Percentiles rank a stretch among this genome's conserved stretches.
Evolutionary conservation across 2,113 vertebrate species (phyloP).

Genomic region (Rhinolophus sinicus): DNA sequence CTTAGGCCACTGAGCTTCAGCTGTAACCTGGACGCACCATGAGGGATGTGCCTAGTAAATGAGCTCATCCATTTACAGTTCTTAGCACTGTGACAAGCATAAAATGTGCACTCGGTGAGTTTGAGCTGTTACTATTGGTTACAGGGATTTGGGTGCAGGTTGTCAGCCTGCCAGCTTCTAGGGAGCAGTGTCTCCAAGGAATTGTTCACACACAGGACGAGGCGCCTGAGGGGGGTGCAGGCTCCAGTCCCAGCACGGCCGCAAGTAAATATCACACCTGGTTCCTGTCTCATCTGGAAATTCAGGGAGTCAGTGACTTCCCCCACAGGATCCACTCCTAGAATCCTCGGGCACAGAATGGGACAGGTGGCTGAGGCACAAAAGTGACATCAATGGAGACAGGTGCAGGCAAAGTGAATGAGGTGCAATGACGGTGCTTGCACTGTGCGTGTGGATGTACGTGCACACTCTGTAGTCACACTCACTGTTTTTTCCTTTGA

Average conservation of each 20-base stretch:
- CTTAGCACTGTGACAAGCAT: not conserved
- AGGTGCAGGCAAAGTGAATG: not conserved
- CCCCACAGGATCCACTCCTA: not conserved
- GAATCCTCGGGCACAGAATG: not conserved
- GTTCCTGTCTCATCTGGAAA: not conserved
- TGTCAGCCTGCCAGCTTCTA: not conserved
- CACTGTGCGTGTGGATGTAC: not conserved
- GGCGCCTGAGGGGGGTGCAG: not conserved
- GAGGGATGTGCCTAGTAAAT: not conserved
- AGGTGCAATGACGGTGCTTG: not conserved
- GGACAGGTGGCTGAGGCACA: not conserved
- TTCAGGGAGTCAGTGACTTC: not conserved
- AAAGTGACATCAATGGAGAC: not conserved
- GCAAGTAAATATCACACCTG: not conserved
- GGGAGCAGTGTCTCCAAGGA: not conserved
- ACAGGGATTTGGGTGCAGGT: not conserved
- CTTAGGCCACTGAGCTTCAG: not conserved
- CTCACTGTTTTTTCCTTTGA: slow-evolving; percentile 39
- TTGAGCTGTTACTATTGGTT: not conserved
- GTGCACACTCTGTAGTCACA: not conserved
- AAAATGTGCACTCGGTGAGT: not conserved
- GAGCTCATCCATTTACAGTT: not conserved
- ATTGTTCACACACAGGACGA: not conserved
- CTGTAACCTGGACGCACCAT: not conserved
- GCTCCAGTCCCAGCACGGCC: not conserved